Conservation (phyloP, 2,113 vertebrate genomes). For the Salvator merianae region DNA sequence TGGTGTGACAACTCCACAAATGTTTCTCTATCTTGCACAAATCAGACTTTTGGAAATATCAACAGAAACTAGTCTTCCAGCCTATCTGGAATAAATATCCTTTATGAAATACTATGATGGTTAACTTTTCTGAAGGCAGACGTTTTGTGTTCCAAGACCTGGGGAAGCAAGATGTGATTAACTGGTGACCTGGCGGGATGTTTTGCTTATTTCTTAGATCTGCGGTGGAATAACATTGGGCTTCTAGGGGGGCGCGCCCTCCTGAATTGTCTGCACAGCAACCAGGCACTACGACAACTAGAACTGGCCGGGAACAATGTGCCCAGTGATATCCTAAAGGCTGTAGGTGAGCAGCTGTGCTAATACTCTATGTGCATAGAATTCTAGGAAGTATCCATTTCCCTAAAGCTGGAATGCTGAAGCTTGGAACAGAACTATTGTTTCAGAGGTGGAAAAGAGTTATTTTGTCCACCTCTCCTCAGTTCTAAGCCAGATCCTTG, state of each 20-base stretch:
- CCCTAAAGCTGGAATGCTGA: too few relatives aligned
- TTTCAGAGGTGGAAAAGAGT: too few relatives aligned
- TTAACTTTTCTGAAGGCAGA: not conserved
- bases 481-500: too few relatives aligned
- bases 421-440: too few relatives aligned
- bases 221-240: constrained; percentile 95
- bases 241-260: constrained; percentile 89
- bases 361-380: not conserved
- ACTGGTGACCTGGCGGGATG: not conserved
- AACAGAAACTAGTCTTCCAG: not conserved
- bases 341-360: constrained; percentile 79
- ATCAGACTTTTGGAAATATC: not conserved
- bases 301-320: constrained; percentile 93
- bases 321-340: constrained; percentile 86
- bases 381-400: not conserved
- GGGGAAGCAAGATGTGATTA: not conserved
- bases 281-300: constrained; percentile 81
- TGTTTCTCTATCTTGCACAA: not conserved
- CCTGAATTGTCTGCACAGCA: constrained; percentile 84
- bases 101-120: not conserved
- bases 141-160: not conserved
- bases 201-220: constrained; percentile 75
- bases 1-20: not conserved
- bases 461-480: too few relatives aligned
- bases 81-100: not conserved